Base-by-base conservation (phyloP, 2,888 invertebrate genomes). In the Agrotis clavis region DNA sequence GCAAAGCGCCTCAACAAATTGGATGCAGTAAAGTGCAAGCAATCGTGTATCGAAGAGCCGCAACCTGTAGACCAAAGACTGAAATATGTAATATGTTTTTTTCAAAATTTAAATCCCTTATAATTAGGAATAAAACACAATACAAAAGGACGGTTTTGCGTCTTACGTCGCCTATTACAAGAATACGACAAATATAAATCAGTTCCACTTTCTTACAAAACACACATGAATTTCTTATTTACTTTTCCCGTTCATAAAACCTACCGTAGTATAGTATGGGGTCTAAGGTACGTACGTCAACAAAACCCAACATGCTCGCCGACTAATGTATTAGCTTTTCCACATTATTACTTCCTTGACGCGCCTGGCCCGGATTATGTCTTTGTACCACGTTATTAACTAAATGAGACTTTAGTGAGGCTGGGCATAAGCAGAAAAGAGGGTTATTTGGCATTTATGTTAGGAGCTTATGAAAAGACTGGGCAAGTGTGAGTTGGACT, bases 241-340 rank as follows among this genome's bases (percentile, higher is more conserved):
- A 14, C 9, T 62, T 57, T 48, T 47, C 25, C 13, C 7, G 51
- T 60, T 60, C 45, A 30, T 51, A 48, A 41, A 54, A 30, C 56
- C 21, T 19, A 25, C 18, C 7, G 19, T 21, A 51, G 59, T 60
- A 21, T 30, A 66, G 19, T 41, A 14, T 35, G 21, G 35, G 57
- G n/a, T 14, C 35, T 57, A 45, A 41, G 50, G 35, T 59, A 47
- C 19, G 48, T n/a, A 64, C 50, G 51, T 71, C 64, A 35, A 41
- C 41, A 41, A 41, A 41, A 41, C 47, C 56, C 50, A 64, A 67
- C 67, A 63, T 64, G 65, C 41, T 62, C 59, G 62, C 66, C 63
- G 41, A 53, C 67, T 86, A 86, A 86, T 86, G 82, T 87, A 86
- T 86, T 86, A 86, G 82, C 85, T 74, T 71, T 79, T 74, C 53